Evolutionary conservation across 1,140 invertebrate species (phyloP), one percentile per base, ranked within the genome.

Genomic region (Elysia chlorotica): DNA sequence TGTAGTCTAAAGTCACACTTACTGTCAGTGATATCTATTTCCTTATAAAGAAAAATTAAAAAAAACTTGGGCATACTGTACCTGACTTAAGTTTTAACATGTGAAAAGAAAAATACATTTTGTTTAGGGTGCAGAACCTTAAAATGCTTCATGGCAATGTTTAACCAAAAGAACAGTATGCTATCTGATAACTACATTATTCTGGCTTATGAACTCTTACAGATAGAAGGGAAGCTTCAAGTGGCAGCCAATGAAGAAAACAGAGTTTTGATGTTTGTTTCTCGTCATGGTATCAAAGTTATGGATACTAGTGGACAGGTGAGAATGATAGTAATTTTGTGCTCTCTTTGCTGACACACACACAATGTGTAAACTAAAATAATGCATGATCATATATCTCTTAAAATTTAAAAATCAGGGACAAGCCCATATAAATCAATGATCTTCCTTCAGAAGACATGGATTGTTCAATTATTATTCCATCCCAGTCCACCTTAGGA

Each of bases 221-320:
- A 85, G 82, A 83, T 85, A 73, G 79, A 83, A 69, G 84, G 84
- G 21, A 81, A 79, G 59, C 71, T 85, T 17, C 80, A 81, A 30
- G 59, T 82, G 23, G 59, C 76, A n/a, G 73, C 76, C 23, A 75
- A 75, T 67, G 84, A 84, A 56, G 80, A 83, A 54, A 78, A 79
- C 41, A 82, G 77, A 73, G 83, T 85, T 2, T 78, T 75, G 5
- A 74, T 85, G 23, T 81, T 71, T 41, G 76, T 85, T 2, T 84
- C 82, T 10, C 73, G 78, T 53, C 79, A 85, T 81, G 84, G 84
- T 59, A 74, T 85, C 25, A 82, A 83, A 74, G 81, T 85, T 21
- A 41, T 82, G 37, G 82, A 84, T 56, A 75, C 71, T 56, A 76
- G 66, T 61, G 80, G 79, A 70, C 76, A 85, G 81, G 83, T 85